phyloP scores from a whole-genome alignment of 1,140 invertebrate species.

The Neodiprion fabricii region DNA sequence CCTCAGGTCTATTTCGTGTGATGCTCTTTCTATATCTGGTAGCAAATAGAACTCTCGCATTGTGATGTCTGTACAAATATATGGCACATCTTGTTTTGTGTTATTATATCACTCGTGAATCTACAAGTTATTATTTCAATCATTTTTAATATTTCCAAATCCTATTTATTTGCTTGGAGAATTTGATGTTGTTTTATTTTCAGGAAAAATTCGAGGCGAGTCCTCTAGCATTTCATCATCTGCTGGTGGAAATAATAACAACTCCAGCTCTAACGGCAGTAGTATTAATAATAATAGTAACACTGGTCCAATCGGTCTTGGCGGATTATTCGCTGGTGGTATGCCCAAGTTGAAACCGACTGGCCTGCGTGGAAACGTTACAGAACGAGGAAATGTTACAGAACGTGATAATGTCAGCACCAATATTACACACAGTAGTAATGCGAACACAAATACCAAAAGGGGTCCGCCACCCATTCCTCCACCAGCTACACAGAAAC shows the following conservation, averaged over 20 bases:
- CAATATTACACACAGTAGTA: conserved; percentile 25
- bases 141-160: too few species aligned
- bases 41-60: too few species aligned
- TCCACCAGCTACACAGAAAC: conserved; percentile 62
- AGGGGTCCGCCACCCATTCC: conserved; percentile 64
- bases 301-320: conserved; percentile 66
- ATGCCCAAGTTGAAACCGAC: conserved; percentile 87
- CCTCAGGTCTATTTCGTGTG: too few species aligned
- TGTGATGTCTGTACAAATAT: not conserved
- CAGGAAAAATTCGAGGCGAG: conserved; percentile 55
- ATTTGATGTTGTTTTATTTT: conserved; percentile 22
- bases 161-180: too few species aligned
- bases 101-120: conserved; percentile 7
- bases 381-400: conserved; percentile 42
- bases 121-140: not conserved
- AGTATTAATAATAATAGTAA: conserved; percentile 54
- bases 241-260: conserved; percentile 40
- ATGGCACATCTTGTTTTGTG: conserved; percentile 10
- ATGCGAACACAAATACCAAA: conserved; percentile 46
- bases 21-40: too few species aligned
- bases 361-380: conserved; percentile 60
- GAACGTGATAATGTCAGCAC: conserved; percentile 32
- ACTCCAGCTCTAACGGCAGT: conserved; percentile 52
- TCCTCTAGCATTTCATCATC: conserved; percentile 45
- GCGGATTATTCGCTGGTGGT: conserved; percentile 83